Conservation (phyloP, 2,113 vertebrate genomes). For the Okapia johnstoni region DNA sequence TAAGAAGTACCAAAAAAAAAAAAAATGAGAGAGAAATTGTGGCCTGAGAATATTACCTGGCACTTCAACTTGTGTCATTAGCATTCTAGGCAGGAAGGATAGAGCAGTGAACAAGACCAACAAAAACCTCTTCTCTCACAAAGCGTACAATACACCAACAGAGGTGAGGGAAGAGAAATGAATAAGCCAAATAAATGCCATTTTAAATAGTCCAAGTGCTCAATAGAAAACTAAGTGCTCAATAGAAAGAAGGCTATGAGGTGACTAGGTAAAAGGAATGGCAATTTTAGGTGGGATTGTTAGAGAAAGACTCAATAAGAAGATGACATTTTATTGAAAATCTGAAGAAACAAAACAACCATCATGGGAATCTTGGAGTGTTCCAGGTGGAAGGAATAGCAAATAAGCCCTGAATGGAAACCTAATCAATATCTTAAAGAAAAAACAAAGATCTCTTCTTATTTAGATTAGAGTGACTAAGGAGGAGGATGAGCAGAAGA, state of each 20-base stretch:
- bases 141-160: neutral
- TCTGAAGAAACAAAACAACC: neutral
- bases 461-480: neutral
- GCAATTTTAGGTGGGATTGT: neutral
- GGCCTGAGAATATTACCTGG: neutral
- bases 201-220: neutral
- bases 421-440: neutral
- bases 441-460: neutral
- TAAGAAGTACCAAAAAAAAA: neutral
- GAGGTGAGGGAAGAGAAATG: neutral
- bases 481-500: neutral
- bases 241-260: neutral
- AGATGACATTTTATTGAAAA: neutral
- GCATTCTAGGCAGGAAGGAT: neutral
- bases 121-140: neutral
- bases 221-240: neutral
- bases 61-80: neutral
- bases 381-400: neutral
- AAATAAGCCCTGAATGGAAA: neutral
- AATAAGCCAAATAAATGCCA: neutral
- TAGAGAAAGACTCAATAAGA: neutral
- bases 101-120: neutral
- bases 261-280: neutral
- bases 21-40: neutral
- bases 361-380: neutral